These are phyloP conservation scores for Ploceus nigricollis DNA, from an alignment of 2,113 vertebrate genomes.

Conservation along the genomic window DNA sequence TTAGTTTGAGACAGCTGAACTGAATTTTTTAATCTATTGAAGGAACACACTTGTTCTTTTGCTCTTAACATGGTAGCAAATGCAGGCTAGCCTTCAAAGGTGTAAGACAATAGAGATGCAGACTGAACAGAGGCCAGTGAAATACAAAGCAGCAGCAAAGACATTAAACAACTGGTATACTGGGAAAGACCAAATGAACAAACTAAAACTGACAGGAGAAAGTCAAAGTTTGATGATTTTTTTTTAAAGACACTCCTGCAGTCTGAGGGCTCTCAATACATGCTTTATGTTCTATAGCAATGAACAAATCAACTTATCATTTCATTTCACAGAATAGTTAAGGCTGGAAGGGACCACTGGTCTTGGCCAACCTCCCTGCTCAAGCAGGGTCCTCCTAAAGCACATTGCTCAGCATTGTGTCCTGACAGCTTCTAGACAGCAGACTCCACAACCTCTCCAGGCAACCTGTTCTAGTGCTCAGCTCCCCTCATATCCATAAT, in stretches of 20 bases:
- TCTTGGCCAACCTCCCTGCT: background rate
- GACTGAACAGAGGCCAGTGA: background rate
- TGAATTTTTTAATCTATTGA: background rate
- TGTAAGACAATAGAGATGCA: rapidly evolving
- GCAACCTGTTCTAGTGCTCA: background rate
- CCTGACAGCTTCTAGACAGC: background rate
- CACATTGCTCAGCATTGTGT: background rate
- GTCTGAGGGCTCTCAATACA: background rate
- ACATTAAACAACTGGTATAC: background rate
- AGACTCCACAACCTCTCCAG: background rate
- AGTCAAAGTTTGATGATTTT: background rate
- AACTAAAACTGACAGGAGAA: background rate
- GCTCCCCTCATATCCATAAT: background rate
- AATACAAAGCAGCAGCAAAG: background rate
- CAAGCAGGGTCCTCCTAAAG: background rate
- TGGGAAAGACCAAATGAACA: background rate
- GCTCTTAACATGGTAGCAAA: background rate
- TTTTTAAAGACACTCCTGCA: background rate
- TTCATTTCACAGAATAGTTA: background rate
- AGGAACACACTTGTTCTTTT: background rate
- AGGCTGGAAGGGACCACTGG: background rate
- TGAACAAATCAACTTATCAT: background rate
- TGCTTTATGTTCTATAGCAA: background rate
- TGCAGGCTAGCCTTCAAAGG: background rate
- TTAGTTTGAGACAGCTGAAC: background rate